Base-by-base conservation (phyloP, 64 coral and sea anemone genomes). In the Pachyseris speciosa region DNA sequence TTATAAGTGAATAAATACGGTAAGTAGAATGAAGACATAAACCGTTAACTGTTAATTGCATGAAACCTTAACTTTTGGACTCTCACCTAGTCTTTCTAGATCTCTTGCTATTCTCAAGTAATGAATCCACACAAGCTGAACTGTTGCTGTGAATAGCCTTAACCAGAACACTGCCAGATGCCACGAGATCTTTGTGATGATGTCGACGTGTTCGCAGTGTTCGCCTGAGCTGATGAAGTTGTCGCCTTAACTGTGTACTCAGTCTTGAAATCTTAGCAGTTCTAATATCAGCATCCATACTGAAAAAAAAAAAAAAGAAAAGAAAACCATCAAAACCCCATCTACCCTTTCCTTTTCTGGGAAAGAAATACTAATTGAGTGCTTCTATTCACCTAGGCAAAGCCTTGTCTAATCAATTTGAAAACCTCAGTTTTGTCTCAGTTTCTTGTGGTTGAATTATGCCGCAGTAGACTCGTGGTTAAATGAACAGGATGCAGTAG, bases 211-310 rank as follows among this genome's bases (percentile, higher is more conserved):
- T 63, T 37, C 95, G 83, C 58, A 97, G 63, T 33, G 91, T 93
- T 50, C 95, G 77, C n/a, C 86, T 73, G 13, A 97, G 67, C 49
- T 97, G 95, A 36, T 97, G 95, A 45, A 97, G 80, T 37, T 97
- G 91, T 15, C 95, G 74, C 30, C 95, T 58, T 49, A 97, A 60
- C 32, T 92, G 74, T 19, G 91, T 83, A 73, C 95, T 97, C 30
- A 97, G 72, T 79, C 79, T 85, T 53, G 95, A 97, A 71, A 97
- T 88, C 50, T 97, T 97, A 49, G 76, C 87, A 48, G 91, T 97
- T 89, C 95, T 93, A n/a, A 79, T 79, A 74, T 94, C 92, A 76
- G 38, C 57, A 31, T 40, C 28, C 8, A 89, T 11, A 40, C 69
- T 63, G 72, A 65, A 42, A 77, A 47, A 20, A 78, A 37, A 8